phyloP scores from a whole-genome alignment of 2,113 vertebrate genomes.

The Morone saxatilis region DNA sequence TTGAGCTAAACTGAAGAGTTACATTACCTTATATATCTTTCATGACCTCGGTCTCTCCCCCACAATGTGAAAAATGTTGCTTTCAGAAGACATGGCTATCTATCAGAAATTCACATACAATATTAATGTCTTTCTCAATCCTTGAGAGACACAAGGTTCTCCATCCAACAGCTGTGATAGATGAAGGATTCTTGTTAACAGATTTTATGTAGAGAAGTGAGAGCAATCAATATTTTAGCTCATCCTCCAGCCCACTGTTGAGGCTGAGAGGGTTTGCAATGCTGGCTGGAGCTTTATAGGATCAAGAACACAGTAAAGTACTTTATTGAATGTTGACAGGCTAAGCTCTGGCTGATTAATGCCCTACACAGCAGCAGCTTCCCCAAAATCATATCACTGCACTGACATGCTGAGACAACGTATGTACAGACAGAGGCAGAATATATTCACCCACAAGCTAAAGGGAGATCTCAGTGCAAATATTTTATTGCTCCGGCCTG shows the following conservation, averaged over 20 bases:
- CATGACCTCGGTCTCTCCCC: neutral
- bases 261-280: constrained; percentile 24
- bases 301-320: constrained; percentile 46
- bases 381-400: constrained; percentile 47
- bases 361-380: constrained; percentile 38
- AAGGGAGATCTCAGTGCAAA: constrained; percentile 3
- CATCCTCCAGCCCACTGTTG: constrained; percentile 22
- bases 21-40: constrained; percentile 48
- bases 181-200: constrained; percentile 35
- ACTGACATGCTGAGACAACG: constrained; percentile 15
- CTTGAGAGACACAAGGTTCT: constrained; percentile 32
- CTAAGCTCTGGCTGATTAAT: constrained; percentile 51
- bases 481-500: constrained; percentile 9
- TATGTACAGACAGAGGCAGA: constrained; percentile 9
- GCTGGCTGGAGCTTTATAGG: constrained; percentile 41
- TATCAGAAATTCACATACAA: constrained; percentile 37
- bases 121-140: constrained; percentile 39
- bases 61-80: constrained; percentile 19
- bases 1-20: constrained; percentile 23
- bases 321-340: constrained; percentile 58
- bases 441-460: constrained; percentile 7
- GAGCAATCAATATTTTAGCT: constrained; percentile 59
- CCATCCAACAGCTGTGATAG: constrained; percentile 42
- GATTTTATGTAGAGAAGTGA: constrained; percentile 47
- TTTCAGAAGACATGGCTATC: constrained; percentile 35